A percentile compares a stretch with the other conserved stretches of the same genome.
Evolutionary conservation across 1,140 invertebrate genomes (phyloP).

Genomic region (Bathynomus jamesi): DNA sequence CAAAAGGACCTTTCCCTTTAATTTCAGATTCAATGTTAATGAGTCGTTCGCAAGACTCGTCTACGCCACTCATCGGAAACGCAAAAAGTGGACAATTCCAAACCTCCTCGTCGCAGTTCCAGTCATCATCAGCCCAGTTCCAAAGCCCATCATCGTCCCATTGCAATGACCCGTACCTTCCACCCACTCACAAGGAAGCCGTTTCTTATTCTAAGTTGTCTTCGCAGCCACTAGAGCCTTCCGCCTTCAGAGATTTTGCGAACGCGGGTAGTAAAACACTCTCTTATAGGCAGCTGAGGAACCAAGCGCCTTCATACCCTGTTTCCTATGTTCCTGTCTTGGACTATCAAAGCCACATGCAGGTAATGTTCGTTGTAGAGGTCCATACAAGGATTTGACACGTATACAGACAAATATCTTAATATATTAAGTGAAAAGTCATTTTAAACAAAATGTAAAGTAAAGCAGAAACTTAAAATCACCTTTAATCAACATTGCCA

Average conservation of each 20-base stretch:
- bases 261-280: not conserved
- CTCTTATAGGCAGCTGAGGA: not conserved
- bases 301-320: not conserved
- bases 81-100: not conserved
- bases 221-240: not conserved
- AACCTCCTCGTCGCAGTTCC: not conserved
- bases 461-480: too few relatives aligned
- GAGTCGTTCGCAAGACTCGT: constrained; percentile 15
- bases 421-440: too few relatives aligned
- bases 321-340: not conserved
- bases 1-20: too few relatives aligned
- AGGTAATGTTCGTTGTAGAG: not conserved
- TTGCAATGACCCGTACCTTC: not conserved
- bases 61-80: constrained; percentile 2
- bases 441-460: too few relatives aligned
- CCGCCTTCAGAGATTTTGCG: not conserved
- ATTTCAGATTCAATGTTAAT: constrained; percentile 15
- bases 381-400: too few relatives aligned
- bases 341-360: not conserved
- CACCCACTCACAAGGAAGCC: not conserved
- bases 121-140: not conserved
- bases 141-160: not conserved
- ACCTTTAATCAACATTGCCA: too few relatives aligned
- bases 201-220: not conserved
- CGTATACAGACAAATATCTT: too few relatives aligned